These are phyloP conservation scores for Alfaro cultratus DNA, from an alignment of 2,797 vertebrate genomes.

Conservation along the genomic window DNA sequence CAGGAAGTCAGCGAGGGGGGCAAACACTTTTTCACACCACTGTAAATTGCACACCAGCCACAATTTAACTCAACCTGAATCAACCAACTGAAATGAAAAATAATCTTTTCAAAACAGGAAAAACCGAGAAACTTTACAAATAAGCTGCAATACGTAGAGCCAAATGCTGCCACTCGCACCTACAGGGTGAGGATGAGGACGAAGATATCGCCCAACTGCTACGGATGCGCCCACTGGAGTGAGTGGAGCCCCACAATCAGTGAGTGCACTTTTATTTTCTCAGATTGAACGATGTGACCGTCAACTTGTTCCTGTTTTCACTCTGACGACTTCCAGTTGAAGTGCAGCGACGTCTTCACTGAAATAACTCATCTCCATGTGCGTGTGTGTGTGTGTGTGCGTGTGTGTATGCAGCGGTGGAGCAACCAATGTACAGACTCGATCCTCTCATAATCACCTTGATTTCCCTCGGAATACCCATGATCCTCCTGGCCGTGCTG, in stretches of 20 bases:
- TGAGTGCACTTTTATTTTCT: constrained; percentile 44
- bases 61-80: no score
- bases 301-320: neutral
- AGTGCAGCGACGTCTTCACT: neutral
- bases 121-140: accelerated
- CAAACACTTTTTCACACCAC: neutral
- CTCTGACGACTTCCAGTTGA: neutral
- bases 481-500: constrained; percentile 71
- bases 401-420: constrained; percentile 38
- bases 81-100: neutral
- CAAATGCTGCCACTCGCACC: constrained; percentile 16
- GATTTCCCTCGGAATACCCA: constrained; percentile 67
- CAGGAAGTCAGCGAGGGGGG: no score
- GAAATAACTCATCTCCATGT: neutral
- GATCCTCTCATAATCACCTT: constrained; percentile 31
- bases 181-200: constrained; percentile 59
- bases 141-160: neutral
- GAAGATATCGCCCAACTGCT: accelerated
- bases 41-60: neutral
- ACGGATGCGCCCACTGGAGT: constrained; percentile 30
- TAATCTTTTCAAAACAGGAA: constrained; percentile 41
- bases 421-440: neutral
- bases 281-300: neutral
- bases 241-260: constrained; percentile 62
- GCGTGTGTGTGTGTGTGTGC: constrained; percentile 12